Evolutionary conservation across 1,140 invertebrate species (phyloP), one percentile per base, ranked within the genome.

Genomic region (Diachasmimorpha longicaudata): DNA sequence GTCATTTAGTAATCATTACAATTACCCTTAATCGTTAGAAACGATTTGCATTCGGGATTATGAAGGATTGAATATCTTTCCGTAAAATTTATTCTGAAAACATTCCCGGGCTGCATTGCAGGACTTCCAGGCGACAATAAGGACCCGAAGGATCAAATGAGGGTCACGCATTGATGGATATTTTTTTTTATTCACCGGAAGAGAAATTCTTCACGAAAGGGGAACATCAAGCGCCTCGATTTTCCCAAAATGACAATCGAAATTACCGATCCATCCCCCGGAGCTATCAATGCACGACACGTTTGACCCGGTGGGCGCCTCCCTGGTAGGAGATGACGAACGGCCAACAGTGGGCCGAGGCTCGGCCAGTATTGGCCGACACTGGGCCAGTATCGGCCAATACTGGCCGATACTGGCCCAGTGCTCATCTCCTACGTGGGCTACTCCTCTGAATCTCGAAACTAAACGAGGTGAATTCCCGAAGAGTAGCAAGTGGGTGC

Each of bases 281-380:
- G 67, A 37, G 36, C 16, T 72, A 42, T 37, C 25, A 21, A 75
- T 75, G 73, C 73, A 9, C n/a, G 58, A 69, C 73, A 75, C 73
- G 73, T 75, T n/a, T 75, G 73, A 75, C 73, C 73, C 73, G 31
- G 67, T 48, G 36, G 10, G 67, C 31, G 67, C 46, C 46, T n/a
- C n/a, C n/a, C n/a, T n/a, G n/a, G n/a, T n/a, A n/a, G n/a, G n/a
- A n/a, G n/a, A n/a, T n/a, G n/a, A n/a, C n/a, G n/a, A n/a, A n/a
- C n/a, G n/a, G n/a, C n/a, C n/a, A n/a, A n/a, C n/a, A n/a, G n/a
- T n/a, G n/a, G n/a, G n/a, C n/a, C n/a, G n/a, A n/a, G n/a, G n/a
- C n/a, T n/a, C n/a, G n/a, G n/a, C n/a, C n/a, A n/a, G n/a, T n/a
- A n/a, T n/a, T n/a, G n/a, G n/a, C n/a, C n/a, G n/a, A n/a, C n/a